phyloP scores from a whole-genome alignment of 2,797 vertebrate species.

The Petrocephalus schoutedeni region DNA sequence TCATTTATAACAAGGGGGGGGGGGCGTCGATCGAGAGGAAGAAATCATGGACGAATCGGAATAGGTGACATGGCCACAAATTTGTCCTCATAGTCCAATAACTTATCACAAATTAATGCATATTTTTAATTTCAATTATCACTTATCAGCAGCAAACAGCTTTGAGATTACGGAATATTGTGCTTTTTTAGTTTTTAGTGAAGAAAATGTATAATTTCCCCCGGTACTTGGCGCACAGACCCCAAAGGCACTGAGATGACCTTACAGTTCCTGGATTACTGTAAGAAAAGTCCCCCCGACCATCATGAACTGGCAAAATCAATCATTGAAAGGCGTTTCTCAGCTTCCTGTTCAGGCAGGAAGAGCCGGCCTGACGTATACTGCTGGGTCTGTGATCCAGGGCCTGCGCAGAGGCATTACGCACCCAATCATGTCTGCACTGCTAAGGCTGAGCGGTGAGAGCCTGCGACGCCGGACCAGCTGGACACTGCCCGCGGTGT shows the following conservation, averaged over 20 bases:
- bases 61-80: neutral
- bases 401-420: neutral
- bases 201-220: neutral
- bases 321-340: constrained; percentile 14
- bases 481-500: neutral
- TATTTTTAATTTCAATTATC: neutral
- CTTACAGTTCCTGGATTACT: neutral
- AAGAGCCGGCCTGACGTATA: too few relatives aligned
- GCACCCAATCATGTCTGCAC: neutral
- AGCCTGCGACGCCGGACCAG: neutral
- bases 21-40: neutral
- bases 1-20: neutral
- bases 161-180: neutral
- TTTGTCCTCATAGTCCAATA: neutral
- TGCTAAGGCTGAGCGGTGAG: neutral
- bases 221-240: neutral
- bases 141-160: neutral
- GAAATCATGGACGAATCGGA: neutral
- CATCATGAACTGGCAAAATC: constrained; percentile 1
- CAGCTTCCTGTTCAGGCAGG: neutral
- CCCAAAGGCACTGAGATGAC: neutral
- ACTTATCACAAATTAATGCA: neutral
- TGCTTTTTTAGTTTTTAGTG: neutral
- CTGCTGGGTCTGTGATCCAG: neutral
- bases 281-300: neutral